phyloP scores from a whole-genome alignment of 23 tunicate species.

The Trididemnum clinides region DNA sequence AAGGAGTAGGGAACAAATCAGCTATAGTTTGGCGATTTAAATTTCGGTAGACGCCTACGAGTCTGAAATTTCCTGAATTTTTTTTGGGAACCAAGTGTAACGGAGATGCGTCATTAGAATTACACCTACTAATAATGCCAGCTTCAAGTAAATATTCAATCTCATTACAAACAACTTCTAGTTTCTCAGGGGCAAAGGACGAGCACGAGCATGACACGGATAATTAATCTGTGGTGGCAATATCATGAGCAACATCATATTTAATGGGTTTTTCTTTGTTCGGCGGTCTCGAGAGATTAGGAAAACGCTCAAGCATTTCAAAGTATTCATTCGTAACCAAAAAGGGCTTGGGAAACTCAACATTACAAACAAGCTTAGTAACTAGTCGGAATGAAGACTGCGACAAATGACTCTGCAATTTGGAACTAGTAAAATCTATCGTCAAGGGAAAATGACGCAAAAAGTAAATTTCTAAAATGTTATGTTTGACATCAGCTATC shows the following conservation, averaged over 20 bases:
- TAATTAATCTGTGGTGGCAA: slow-evolving; percentile 9
- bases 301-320: neutral
- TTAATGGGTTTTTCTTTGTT: neutral
- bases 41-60: slow-evolving; percentile 32
- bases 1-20: slow-evolving; percentile 36
- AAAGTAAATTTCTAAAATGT: neutral
- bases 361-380: neutral
- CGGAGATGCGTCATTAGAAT: neutral
- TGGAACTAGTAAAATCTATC: neutral
- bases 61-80: slow-evolving; percentile 7
- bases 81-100: slow-evolving; percentile 36
- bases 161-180: neutral
- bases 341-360: neutral
- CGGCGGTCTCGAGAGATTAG: neutral
- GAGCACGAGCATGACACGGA: slow-evolving; percentile 20
- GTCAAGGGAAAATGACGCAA: neutral
- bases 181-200: slow-evolving; percentile 29
- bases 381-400: neutral
- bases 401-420: neutral
- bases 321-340: neutral
- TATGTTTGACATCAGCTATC: neutral
- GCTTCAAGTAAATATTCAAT: slow-evolving; percentile 5
- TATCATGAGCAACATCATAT: slow-evolving; percentile 21
- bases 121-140: neutral
- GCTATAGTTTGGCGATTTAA: slow-evolving; percentile 14